A percentile compares a stretch with the other conserved stretches of the same genome.
These are phyloP conservation scores for Lethocerus indicus DNA, from an alignment of 1,140 invertebrate species.

Conservation along the genomic window DNA sequence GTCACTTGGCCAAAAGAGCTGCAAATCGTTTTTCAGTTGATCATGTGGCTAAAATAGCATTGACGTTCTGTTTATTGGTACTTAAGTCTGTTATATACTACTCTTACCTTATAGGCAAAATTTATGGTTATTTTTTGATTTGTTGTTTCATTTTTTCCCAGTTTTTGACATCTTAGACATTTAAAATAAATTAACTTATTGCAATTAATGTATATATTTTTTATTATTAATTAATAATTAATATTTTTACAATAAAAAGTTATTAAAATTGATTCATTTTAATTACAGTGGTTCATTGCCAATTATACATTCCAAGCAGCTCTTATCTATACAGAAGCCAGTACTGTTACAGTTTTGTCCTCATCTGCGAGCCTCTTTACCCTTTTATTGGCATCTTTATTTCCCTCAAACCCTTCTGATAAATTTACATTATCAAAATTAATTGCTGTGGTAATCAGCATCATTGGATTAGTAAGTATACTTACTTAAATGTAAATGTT, in stretches of 20 bases:
- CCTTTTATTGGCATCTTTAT: slow-evolving; percentile 58
- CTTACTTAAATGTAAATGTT: slow-evolving; percentile 8
- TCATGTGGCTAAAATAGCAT: slow-evolving; percentile 52
- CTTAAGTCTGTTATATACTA: too few species aligned
- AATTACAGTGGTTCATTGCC: slow-evolving; percentile 60
- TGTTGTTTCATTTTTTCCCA: too few species aligned
- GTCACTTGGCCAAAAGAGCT: slow-evolving; percentile 42
- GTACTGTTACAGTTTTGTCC: slow-evolving; percentile 61
- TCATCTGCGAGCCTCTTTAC: slow-evolving; percentile 74
- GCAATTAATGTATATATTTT: neutral
- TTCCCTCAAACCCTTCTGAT: slow-evolving; percentile 58
- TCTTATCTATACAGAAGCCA: slow-evolving; percentile 50
- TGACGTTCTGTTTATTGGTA: slow-evolving; percentile 65
- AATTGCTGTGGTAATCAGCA: slow-evolving; percentile 56
- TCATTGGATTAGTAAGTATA: slow-evolving; percentile 52
- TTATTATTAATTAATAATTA: slow-evolving; percentile 10
- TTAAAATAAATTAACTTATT: neutral
- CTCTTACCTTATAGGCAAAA: too few species aligned
- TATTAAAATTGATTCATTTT: slow-evolving; percentile 19
- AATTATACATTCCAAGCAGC: slow-evolving; percentile 70
- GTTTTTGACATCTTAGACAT: neutral
- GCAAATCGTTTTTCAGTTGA: slow-evolving; percentile 50
- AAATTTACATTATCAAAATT: slow-evolving; percentile 68
- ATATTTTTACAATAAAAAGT: too few species aligned
- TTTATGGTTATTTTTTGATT: too few species aligned